Evolutionary conservation across 2,888 invertebrate genomes (phyloP), one percentile per base, ranked within the genome.

Genomic region (Spilosoma lubricipeda): DNA sequence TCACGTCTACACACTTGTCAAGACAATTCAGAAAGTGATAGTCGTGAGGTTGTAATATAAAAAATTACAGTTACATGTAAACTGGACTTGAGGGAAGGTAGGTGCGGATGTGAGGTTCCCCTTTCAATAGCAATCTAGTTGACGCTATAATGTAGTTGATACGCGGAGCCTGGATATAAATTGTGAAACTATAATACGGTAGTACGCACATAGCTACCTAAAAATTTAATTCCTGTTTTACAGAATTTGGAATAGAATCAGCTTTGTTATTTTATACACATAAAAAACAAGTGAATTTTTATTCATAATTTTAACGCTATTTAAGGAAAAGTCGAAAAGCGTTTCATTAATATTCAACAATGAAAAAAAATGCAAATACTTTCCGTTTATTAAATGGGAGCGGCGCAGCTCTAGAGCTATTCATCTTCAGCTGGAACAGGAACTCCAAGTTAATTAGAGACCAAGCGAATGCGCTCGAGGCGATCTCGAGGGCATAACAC

Each of bases 341-440:
- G 65, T 65, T 48, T 52, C 65, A 71, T 71, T 71, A 65, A 48
- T 71, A 71, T 71, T 71, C 48, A 71, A 45, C 23, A 71, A 36
- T 33, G 3, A n/a, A 48, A 65, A 71, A 48, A 71, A 71, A 65
- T 64, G 45, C 45, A 45, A 71, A 71, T 71, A 48, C 65, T 71
- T 33, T 33, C 45, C 23, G 20, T 33, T 8, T 33, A 2, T 52
- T 23, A 33, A 68, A 48, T n/a, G 11, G 4, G 1, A 52, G 23
- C 27, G 48, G 9, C 33, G 15, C 13, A 18, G 67, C 68, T 23
- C 23, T 11, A 45, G 67, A 13, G 42, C 27, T 27, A 42, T 39
- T 45, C 67, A 20, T 1, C 67, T 30, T 27, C 30, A 30, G 67
- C 45, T 45, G 30, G 67, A 18, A 67, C 67, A 45, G 42, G 67